Evolutionary conservation across 2,113 vertebrate genomes (phyloP), one percentile per base, ranked within the genome.

Genomic region (Rhadina sibilatrix): DNA sequence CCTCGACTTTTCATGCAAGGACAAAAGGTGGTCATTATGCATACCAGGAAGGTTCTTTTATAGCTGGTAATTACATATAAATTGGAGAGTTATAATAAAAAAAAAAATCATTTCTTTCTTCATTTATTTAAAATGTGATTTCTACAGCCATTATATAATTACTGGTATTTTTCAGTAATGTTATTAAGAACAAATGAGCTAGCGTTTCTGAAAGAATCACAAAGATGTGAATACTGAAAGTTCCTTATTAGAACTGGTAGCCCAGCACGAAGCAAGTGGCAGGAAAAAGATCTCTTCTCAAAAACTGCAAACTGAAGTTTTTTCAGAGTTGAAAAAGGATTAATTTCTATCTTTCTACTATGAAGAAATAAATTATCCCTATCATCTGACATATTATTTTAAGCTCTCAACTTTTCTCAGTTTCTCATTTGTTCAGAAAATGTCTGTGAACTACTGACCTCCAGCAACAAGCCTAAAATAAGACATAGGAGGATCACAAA

Each of bases 1-100:
- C 96, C 97, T 98, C 92, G 87, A 98, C 97, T 98, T 98, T 98
- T 98, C 97, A 98, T 97, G 91, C 93, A 97, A 96, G 97, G 97
- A 98, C 98, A 98, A 98, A 98, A 98, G 98, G 91, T 97, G 59
- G 97, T 98, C 97, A 98, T 98, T 98, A 98, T 96, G 97, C 98
- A 98, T 98, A 98, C 98, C 98, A 98, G 97, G 97, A 97, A 98
- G 98, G 97, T 97, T 98, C 98, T 98, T 98, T 98, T 97, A 98
- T 97, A 94, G 74, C 93, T 97, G 83, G 96, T 98, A 98, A 98
- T 98, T 98, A 98, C 97, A 97, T 97, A 98, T 96, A 98, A 98
- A 98, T 98, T 98, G 96, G 96, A 96, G 95, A 97, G 83, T 97
- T 97, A 96, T 93, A 97, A 98, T 97, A 96, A 97, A 97, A 98